phyloP scores from a whole-genome alignment of 2,888 invertebrate species.

The Altica lythri region DNA sequence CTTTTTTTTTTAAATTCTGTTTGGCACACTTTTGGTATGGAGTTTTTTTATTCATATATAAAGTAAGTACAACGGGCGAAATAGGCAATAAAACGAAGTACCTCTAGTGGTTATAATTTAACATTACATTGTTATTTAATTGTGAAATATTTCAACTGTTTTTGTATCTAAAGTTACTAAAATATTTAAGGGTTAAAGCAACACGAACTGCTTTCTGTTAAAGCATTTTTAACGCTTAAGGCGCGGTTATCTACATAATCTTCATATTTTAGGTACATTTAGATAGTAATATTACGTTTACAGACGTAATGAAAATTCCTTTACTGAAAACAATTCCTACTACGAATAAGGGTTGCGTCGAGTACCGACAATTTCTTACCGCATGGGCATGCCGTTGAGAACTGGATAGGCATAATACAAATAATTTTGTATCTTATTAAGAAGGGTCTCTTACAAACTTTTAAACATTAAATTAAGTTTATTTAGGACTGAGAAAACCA shows the following conservation, averaged over 20 bases:
- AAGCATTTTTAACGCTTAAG: neutral
- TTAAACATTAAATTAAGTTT: neutral
- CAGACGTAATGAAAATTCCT: conserved; percentile 14
- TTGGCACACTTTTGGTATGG: too few relatives aligned
- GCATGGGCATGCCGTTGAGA: neutral
- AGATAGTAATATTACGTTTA: conserved; percentile 12
- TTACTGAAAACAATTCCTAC: conserved; percentile 10
- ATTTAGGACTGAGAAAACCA: too few relatives aligned
- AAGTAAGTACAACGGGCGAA: too few relatives aligned
- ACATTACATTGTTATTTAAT: too few relatives aligned
- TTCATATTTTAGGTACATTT: conserved; percentile 7
- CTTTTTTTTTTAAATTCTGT: too few relatives aligned
- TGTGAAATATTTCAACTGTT: too few relatives aligned
- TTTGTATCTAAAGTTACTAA: too few relatives aligned
- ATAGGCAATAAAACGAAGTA: too few relatives aligned
- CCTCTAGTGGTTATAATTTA: too few relatives aligned
- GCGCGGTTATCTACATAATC: conserved; percentile 12
- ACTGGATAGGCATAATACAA: neutral
- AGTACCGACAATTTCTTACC: too few relatives aligned
- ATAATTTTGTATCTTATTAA: neutral
- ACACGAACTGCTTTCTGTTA: neutral
- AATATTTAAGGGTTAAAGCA: too few relatives aligned
- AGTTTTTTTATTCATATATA: too few relatives aligned
- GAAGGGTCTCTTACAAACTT: neutral
- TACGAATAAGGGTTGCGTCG: neutral